These are phyloP conservation scores for Andrena bucephala DNA, from an alignment of 2,888 invertebrate genomes.

Conservation along the genomic window DNA sequence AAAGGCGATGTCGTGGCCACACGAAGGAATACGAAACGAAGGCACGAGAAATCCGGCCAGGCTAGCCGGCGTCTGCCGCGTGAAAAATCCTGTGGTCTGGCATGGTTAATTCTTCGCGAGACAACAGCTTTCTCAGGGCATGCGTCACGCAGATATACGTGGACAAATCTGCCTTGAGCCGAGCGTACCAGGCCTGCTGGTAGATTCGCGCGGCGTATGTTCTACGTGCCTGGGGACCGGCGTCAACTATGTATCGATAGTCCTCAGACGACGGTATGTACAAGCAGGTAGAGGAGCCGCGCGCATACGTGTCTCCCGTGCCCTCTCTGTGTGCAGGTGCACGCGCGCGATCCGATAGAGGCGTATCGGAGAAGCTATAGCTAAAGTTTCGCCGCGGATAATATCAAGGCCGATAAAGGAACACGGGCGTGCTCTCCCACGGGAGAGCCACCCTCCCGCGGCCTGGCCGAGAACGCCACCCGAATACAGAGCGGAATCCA, in stretches of 20 bases:
- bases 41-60: too few species aligned
- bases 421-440: slow-evolving; percentile 56
- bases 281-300: neutral
- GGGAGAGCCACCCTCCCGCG: slow-evolving; percentile 36
- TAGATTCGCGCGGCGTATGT: slow-evolving; percentile 33
- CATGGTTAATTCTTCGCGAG: neutral
- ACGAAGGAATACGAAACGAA: neutral
- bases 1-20: too few species aligned
- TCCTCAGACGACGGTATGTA: slow-evolving; percentile 21
- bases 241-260: slow-evolving; percentile 20
- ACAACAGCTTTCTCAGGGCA: neutral
- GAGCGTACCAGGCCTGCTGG: neutral
- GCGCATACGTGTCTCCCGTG: slow-evolving; percentile 6
- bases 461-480: slow-evolving; percentile 44
- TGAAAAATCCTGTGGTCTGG: neutral
- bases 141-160: neutral
- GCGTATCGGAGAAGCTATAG: slow-evolving; percentile 42
- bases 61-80: too few species aligned
- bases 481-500: slow-evolving; percentile 61
- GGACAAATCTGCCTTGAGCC: slow-evolving; percentile 28
- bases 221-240: slow-evolving; percentile 32
- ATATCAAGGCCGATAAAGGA: slow-evolving; percentile 71
- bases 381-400: slow-evolving; percentile 66
- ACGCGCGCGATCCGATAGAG: slow-evolving; percentile 15
- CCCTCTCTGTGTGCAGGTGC: slow-evolving; percentile 7